Base-by-base conservation (phyloP, 2,797 vertebrate genomes). In the Tamandua tetradactyla region DNA sequence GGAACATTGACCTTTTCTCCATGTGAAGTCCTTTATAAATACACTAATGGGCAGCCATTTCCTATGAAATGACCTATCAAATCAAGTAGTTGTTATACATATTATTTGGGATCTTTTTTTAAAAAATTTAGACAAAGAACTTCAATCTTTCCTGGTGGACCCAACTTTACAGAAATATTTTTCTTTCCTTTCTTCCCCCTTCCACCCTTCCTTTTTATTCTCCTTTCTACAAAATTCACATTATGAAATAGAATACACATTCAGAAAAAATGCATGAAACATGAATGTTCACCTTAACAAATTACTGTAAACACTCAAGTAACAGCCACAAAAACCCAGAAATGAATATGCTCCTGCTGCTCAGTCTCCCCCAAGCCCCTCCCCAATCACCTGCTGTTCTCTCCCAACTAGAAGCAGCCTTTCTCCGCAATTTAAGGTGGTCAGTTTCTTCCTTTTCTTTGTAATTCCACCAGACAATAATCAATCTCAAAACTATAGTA, bases 31-130 rank as follows among this genome's bases (percentile, higher is more conserved):
- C 84, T 95, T 95, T 82, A 91, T 69, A 91, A 96, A 95, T 55
- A 78, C 87, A 93, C 55, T 91, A 97, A 96, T 82, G 40, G 81
- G 76, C 80, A 93, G 78, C 83, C 40, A 89, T 91, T 96, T 95
- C 66, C 89, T 87, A 79, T 82, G 59, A 96, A 97, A 96, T 97
- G 89, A 52, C 84, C 74, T 93, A 82, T 62, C 25, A 62, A 82
- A 87, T 93, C 72, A 71, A 76, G 32, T 22, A 32, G 57, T 64
- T 71, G 61, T 95, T 84, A 49, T 82, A 96, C 93, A 94, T 57
- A 87, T 47, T 96, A 83, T 61, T 92, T 81, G 76, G 25, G 20
- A 59, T n/a, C 76, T 79, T 89, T 17, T 66, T 85, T 92, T 83
- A 87, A 71, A 40, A 22, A 13, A 85, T 79, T 85, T 95, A 86